A percentile compares a stretch with the other conserved stretches of the same genome.
phyloP scores from a whole-genome alignment of 53 echinoderm and acorn worm genomes.

The Temnopleurus reevesii region DNA sequence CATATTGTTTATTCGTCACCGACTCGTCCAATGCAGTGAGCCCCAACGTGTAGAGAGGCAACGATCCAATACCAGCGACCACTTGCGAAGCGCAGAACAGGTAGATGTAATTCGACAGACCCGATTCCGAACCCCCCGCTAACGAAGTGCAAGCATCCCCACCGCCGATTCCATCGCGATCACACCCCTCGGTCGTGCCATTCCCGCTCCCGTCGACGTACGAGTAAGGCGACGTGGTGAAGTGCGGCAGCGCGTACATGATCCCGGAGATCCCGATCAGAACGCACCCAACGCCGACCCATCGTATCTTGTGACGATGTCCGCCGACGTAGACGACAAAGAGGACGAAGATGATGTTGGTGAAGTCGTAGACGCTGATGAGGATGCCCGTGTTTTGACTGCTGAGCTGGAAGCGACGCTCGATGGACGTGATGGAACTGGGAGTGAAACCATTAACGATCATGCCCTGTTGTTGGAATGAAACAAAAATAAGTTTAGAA shows the following conservation, averaged over 20 bases:
- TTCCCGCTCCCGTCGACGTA: constrained; percentile 4
- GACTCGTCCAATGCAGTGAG: constrained; percentile 73
- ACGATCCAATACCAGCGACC: constrained; percentile 62
- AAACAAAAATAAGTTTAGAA: too few relatives aligned
- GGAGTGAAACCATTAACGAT: constrained; percentile 77
- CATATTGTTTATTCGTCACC: constrained; percentile 62
- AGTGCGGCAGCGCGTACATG: constrained; percentile 77
- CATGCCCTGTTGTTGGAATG: constrained; percentile 74
- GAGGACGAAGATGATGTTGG: constrained; percentile 73
- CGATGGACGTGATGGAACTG: constrained; percentile 70
- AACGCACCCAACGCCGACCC: constrained; percentile 67
- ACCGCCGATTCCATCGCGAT: neutral
- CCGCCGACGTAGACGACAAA: constrained; percentile 83
- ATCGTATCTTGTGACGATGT: constrained; percentile 74
- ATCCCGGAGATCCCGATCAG: constrained; percentile 64
- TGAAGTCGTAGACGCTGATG: constrained; percentile 69
- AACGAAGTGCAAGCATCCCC: neutral
- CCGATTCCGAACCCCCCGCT: neutral
- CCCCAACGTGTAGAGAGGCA: constrained; percentile 67
- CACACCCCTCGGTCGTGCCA: neutral
- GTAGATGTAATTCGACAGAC: constrained; percentile 69
- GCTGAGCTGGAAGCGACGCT: constrained; percentile 76
- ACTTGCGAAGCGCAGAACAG: constrained; percentile 68
- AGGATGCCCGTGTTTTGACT: constrained; percentile 78
- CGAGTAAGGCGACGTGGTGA: constrained; percentile 67